Evolutionary conservation across 2,797 vertebrate species (phyloP).

Genomic region (Rhadinocentrus ornatus): DNA sequence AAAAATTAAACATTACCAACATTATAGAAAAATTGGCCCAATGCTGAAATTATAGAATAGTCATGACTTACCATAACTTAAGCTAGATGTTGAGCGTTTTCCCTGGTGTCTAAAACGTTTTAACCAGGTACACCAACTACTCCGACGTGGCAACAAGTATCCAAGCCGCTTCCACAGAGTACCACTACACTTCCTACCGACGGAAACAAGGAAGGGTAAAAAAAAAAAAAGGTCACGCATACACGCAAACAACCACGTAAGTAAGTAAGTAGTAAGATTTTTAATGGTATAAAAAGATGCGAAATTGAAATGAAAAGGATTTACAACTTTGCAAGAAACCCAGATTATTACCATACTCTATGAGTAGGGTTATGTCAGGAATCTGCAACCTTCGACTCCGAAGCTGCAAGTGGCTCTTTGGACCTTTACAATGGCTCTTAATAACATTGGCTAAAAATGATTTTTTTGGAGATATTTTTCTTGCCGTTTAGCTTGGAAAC

Average conservation of each 20-base stretch:
- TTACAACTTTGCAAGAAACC: no score
- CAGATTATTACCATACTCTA: no score
- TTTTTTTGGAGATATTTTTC: no score
- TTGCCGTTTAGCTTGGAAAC: no score
- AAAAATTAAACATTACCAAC: neutral
- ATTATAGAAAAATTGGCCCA: fast-evolving
- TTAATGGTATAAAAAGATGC: no score
- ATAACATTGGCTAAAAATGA: no score
- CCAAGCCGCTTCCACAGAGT: slow-evolving; percentile 39
- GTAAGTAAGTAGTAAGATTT: neutral
- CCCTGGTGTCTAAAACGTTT: neutral
- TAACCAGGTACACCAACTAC: neutral
- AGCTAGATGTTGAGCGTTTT: neutral
- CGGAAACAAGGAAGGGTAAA: slow-evolving; percentile 6
- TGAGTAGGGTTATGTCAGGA: no score
- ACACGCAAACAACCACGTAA: neutral
- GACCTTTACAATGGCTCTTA: no score
- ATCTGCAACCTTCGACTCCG: no score
- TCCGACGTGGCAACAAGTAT: slow-evolving; percentile 82
- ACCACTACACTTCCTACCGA: slow-evolving; percentile 13
- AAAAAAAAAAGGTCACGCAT: slow-evolving; percentile 37
- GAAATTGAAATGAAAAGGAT: no score
- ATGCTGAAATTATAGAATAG: fast-evolving
- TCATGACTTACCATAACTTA: slow-evolving; percentile 60
- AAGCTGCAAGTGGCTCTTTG: no score